Base-by-base conservation (phyloP, 2,113 vertebrate genomes). In the Pluvialis apricaria region DNA sequence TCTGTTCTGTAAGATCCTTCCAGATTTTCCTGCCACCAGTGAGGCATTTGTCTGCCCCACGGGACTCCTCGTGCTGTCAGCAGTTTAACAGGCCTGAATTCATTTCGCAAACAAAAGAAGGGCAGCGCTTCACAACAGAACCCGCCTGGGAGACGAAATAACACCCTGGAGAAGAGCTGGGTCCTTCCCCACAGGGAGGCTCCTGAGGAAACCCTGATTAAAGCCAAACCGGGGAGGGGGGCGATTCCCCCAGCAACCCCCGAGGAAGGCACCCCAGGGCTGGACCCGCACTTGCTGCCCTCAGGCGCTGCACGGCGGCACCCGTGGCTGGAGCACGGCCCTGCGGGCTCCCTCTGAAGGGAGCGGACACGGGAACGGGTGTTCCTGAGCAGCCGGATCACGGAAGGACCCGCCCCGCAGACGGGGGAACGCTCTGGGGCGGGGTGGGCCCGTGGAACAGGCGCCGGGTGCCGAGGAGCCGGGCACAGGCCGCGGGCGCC, bases 221-320 rank as follows among this genome's bases (percentile, higher is more conserved):
- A 31, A n/a, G 19, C 9, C 36, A 13, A 32, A 15, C 36, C 1
- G 6, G 32, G 13, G 9, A 32, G 3, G 10, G 15, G 2, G 0
- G 49, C 31, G 40, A 11, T 6, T 4, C 15, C 13, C 45, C 17
- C n/a, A 16, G 51, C 3, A 8, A 6, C 18, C 60, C 68, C 18
- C 3, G 3, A 15, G 32, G 25, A 45, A 17, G 9, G 31, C 51
- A 7, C 32, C 32, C 4, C 15, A 70, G 42, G 18, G 28, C 49
- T 12, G 20, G 47, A 25, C 0, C 11, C 42, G 2, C 38, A 4
- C 14, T 5, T 10, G 5, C 19, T 28, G 29, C 70, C 61, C 45
- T 76, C 79, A 11, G 34, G 32, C 4, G 22, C 78, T 10, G 26
- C 24, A 51, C 22, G 22, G 49, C 36, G 34, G 40, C 1, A 21